Base-by-base conservation (phyloP, 2,888 invertebrate species). In the Aromia moschata region DNA sequence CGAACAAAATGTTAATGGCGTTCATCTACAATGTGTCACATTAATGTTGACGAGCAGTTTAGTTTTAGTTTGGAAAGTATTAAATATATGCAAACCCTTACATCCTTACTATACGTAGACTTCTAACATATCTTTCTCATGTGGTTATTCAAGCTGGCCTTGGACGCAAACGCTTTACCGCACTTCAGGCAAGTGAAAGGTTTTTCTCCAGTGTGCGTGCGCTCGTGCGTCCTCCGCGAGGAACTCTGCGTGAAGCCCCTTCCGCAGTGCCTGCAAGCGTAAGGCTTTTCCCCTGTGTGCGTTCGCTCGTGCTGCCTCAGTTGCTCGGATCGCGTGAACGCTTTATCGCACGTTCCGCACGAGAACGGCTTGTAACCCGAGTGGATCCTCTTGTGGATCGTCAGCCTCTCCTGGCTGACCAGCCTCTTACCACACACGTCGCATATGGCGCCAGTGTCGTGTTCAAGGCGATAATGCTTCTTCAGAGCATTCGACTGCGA, bases 71-170 rank as follows among this genome's bases (percentile, higher is more conserved):
- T n/a, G n/a, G n/a, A n/a, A n/a, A n/a, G n/a, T n/a, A n/a, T n/a
- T n/a, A n/a, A n/a, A n/a, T n/a, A n/a, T n/a, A n/a, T n/a, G n/a
- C n/a, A n/a, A n/a, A n/a, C n/a, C n/a, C n/a, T n/a, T n/a, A n/a
- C n/a, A n/a, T n/a, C n/a, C n/a, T n/a, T n/a, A n/a, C n/a, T n/a
- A n/a, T n/a, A n/a, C n/a, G n/a, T n/a, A n/a, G n/a, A n/a, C n/a
- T n/a, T n/a, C n/a, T 25, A 25, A 9, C 25, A 25, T 5, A 9
- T 5, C 25, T 74, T n/a, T 52, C 77, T 78, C 70, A 76, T 73
- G 55, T 79, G 79, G 9, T 72, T 74, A 52, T 78, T 75, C 69
- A 77, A 71, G 11, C 76, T 73, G 14, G 74, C 74, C 56, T 77
- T 78, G 1, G 79, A 77, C 25, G 75, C 75, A 59, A 78, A 79